These are phyloP conservation scores for Leptura quadrifasciata DNA, from an alignment of 2,888 invertebrate genomes.

Conservation along the genomic window DNA sequence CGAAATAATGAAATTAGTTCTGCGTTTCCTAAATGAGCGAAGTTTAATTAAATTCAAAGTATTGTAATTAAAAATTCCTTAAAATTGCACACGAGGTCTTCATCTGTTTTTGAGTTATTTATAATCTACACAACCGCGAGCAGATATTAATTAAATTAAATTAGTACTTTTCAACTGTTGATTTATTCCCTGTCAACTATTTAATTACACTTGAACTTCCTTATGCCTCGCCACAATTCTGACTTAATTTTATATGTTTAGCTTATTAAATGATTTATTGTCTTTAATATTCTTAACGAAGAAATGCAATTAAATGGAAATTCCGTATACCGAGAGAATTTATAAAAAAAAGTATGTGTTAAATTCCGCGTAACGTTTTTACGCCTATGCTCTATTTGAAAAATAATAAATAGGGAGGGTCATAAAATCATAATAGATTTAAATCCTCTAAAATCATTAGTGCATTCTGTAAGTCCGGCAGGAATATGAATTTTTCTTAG, in stretches of 20 bases:
- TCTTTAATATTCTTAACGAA: conserved; percentile 29
- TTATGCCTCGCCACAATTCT: conserved; percentile 23
- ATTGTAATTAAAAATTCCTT: conserved; percentile 41
- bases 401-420: too few species aligned
- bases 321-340: not conserved
- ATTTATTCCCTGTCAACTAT: conserved; percentile 31
- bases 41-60: conserved; percentile 40
- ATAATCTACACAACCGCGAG: conserved; percentile 35
- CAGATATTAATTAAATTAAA: conserved; percentile 41
- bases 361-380: too few species aligned
- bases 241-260: conserved; percentile 35
- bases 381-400: too few species aligned
- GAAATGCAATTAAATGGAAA: not conserved
- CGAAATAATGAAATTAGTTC: conserved; percentile 41
- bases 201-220: conserved; percentile 37
- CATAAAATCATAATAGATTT: too few species aligned
- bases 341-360: too few species aligned
- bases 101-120: conserved; percentile 41
- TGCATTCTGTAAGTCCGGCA: too few species aligned
- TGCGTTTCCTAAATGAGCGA: conserved; percentile 28
- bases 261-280: conserved; percentile 39
- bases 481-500: too few species aligned
- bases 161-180: conserved; percentile 40
- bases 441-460: too few species aligned
- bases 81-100: conserved; percentile 39